Percentiles rank a stretch among this genome's conserved stretches.
phyloP scores from a whole-genome alignment of 2,888 invertebrate species.

The Ischnus inquisitorius region DNA sequence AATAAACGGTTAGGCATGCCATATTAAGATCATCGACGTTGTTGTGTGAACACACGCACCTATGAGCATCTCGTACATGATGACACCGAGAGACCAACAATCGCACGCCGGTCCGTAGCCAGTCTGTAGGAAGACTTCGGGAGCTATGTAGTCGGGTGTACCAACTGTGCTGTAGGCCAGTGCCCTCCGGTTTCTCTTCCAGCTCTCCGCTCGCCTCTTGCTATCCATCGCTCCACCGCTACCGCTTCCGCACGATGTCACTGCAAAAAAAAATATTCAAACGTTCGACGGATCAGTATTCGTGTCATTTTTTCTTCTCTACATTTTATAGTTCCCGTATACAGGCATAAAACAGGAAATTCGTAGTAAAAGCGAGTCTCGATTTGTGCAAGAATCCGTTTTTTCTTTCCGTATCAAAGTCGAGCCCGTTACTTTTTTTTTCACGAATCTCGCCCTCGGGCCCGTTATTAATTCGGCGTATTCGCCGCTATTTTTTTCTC shows the following conservation, averaged over 20 bases:
- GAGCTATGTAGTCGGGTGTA: slow-evolving; percentile 99
- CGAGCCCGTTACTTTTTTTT: background rate
- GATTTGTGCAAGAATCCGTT: background rate
- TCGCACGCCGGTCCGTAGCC: slow-evolving; percentile 99
- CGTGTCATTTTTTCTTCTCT: background rate
- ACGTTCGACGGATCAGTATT: slow-evolving; percentile 3
- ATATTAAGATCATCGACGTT: slow-evolving; percentile 21
- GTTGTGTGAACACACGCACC: slow-evolving; percentile 86
- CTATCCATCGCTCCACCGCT: slow-evolving; percentile 96
- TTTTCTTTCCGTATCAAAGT: background rate
- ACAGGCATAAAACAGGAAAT: slow-evolving; percentile 7
- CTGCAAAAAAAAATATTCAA: slow-evolving; percentile 66
- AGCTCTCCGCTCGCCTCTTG: slow-evolving; percentile 98
- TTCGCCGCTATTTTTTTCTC: background rate
- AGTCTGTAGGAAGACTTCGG: slow-evolving; percentile 99
- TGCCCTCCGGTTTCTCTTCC: slow-evolving; percentile 99
- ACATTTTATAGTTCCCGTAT: background rate
- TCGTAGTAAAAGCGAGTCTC: background rate
- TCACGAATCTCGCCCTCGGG: background rate
- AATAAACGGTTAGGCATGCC: background rate
- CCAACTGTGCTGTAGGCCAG: slow-evolving; percentile 98
- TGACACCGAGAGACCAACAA: slow-evolving; percentile 99
- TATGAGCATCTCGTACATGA: slow-evolving; percentile 99
- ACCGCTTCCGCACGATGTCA: slow-evolving; percentile 84
- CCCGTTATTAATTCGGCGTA: background rate